These are phyloP conservation scores for Nesoenas mayeri DNA, from an alignment of 2,113 vertebrate species.

Conservation along the genomic window DNA sequence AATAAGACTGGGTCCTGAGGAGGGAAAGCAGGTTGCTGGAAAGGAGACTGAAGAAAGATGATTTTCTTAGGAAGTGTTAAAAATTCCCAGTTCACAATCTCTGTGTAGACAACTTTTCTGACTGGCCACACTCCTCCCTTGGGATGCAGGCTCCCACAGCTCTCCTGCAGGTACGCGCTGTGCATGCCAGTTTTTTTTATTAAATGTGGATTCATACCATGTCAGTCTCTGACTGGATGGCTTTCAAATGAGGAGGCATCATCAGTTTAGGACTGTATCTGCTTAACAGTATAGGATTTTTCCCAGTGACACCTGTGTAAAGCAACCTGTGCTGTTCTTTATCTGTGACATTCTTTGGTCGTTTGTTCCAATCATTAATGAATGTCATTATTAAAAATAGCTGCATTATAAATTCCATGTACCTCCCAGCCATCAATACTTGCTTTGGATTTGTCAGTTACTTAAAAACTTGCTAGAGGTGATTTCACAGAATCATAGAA, in stretches of 20 bases:
- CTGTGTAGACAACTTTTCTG: too few species aligned
- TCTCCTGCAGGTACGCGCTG: rapidly evolving
- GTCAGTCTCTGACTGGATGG: neutral
- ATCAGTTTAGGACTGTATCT: neutral
- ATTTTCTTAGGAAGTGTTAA: neutral
- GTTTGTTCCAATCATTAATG: neutral
- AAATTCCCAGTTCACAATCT: neutral
- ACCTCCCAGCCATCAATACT: neutral
- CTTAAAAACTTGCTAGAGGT: neutral
- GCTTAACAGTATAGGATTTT: neutral
- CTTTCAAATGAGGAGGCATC: neutral
- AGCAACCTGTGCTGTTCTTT: neutral
- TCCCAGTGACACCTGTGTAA: too few species aligned
- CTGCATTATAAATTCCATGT: neutral
- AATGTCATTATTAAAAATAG: neutral
- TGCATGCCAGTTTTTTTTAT: neutral
- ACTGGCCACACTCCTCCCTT: neutral
- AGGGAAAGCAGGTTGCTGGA: neutral
- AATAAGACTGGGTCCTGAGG: neutral
- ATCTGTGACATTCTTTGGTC: neutral
- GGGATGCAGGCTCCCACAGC: neutral
- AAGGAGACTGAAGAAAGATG: neutral
- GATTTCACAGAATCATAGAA: neutral
- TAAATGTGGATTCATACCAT: neutral
- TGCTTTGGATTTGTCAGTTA: neutral